phyloP scores from a whole-genome alignment of 2,888 invertebrate genomes.

The Pheosia tremula region DNA sequence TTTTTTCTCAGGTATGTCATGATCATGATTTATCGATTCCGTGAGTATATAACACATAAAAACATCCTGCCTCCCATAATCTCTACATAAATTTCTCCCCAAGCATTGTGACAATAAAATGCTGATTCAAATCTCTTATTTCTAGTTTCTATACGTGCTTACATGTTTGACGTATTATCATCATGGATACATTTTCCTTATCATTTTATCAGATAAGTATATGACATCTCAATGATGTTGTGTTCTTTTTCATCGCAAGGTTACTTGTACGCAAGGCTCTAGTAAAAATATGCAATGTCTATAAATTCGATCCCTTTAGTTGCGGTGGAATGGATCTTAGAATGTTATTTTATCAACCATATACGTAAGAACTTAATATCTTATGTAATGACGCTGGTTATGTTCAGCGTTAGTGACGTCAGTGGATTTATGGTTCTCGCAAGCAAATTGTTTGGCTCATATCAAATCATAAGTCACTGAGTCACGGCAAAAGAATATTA shows the following conservation, averaged over 20 bases:
- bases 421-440: too few relatives aligned
- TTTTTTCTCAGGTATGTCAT: conserved; percentile 38
- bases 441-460: too few relatives aligned
- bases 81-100: not conserved
- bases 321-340: not conserved
- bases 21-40: conserved; percentile 19
- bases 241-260: conserved; percentile 46
- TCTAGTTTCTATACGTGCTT: conserved; percentile 22
- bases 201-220: conserved; percentile 51
- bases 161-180: conserved; percentile 37
- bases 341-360: too few relatives aligned
- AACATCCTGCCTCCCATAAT: not conserved
- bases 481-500: too few relatives aligned
- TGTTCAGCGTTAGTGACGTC: not conserved
- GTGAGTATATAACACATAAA: not conserved
- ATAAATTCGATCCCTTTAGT: not conserved
- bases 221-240: conserved; percentile 54
- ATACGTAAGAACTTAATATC: not conserved
- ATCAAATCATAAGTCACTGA: too few relatives aligned
- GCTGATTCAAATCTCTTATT: conserved; percentile 15
- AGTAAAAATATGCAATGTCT: not conserved
- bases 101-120: not conserved
- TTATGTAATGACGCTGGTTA: not conserved
- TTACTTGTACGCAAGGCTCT: conserved; percentile 10
- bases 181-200: conserved; percentile 43